Conservation (phyloP, 2,113 vertebrate genomes). For the Hydrochoerus hydrochaeris region DNA sequence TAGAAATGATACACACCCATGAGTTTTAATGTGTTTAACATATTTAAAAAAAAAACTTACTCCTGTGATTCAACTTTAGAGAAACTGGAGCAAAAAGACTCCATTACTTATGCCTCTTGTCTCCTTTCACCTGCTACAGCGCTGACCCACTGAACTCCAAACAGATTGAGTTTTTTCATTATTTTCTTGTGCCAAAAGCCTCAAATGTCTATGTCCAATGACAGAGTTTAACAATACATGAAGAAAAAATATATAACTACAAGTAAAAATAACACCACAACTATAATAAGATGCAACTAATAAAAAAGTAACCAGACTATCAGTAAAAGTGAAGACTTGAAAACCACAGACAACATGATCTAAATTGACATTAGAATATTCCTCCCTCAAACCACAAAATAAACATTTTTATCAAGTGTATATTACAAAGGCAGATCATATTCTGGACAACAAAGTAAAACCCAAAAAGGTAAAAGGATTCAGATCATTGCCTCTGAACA, state of each 20-base stretch:
- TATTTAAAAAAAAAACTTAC: neutral
- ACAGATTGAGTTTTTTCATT: neutral
- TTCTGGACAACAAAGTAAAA: neutral
- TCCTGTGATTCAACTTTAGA: slow-evolving; percentile 9
- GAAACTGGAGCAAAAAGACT: neutral
- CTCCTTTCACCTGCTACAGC: neutral
- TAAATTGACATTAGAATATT: neutral
- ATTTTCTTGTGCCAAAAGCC: neutral
- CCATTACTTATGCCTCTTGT: neutral
- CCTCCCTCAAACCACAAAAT: neutral
- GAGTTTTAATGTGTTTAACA: neutral
- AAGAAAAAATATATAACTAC: neutral
- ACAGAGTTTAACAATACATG: neutral
- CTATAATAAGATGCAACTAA: neutral
- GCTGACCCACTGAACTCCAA: neutral
- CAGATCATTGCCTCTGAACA: neutral
- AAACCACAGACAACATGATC: neutral
- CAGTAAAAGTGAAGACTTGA: neutral
- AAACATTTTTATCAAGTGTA: neutral
- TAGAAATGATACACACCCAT: slow-evolving; percentile 54
- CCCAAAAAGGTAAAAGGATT: neutral
- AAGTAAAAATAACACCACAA: neutral
- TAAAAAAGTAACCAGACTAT: neutral
- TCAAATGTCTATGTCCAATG: neutral
- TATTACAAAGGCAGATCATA: neutral